Conservation (phyloP, 2,888 invertebrate genomes). For the Microplitis deprimator region DNA sequence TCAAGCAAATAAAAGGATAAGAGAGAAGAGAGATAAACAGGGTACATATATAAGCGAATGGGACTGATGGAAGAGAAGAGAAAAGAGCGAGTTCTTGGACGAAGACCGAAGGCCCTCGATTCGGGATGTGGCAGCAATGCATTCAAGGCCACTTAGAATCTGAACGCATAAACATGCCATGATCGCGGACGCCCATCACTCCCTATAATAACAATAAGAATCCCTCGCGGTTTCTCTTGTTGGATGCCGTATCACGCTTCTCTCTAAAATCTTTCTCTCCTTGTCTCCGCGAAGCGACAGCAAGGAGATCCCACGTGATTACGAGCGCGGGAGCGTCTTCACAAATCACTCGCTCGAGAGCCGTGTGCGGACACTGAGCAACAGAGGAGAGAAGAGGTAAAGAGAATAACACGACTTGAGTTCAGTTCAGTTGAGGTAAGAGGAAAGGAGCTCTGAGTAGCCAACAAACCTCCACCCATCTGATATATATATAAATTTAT, state of each 20-base stretch:
- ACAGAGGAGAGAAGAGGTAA: slow-evolving; percentile 35
- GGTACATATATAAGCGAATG: slow-evolving; percentile 40
- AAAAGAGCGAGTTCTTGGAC: slow-evolving; percentile 44
- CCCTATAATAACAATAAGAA: slow-evolving; percentile 71
- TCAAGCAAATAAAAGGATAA: slow-evolving; percentile 34
- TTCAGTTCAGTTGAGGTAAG: slow-evolving; percentile 2
- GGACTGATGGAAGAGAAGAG: slow-evolving; percentile 7
- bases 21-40: slow-evolving; percentile 30
- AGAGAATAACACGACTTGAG: not conserved
- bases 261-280: slow-evolving; percentile 42
- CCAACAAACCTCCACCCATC: slow-evolving; percentile 24
- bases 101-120: slow-evolving; percentile 47
- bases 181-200: slow-evolving; percentile 68
- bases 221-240: slow-evolving; percentile 56
- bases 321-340: slow-evolving; percentile 70
- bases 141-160: slow-evolving; percentile 69
- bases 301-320: slow-evolving; percentile 70
- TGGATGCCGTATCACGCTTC: slow-evolving; percentile 24
- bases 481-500: not conserved
- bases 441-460: slow-evolving; percentile 25
- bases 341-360: slow-evolving; percentile 68
- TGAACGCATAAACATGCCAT: slow-evolving; percentile 70
- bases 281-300: slow-evolving; percentile 58
- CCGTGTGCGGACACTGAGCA: slow-evolving; percentile 37
- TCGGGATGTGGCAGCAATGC: slow-evolving; percentile 53